A percentile compares a stretch with the other conserved stretches of the same genome.
Conservation (phyloP, 2,113 vertebrate species). For the Salvelinus fontinalis region DNA sequence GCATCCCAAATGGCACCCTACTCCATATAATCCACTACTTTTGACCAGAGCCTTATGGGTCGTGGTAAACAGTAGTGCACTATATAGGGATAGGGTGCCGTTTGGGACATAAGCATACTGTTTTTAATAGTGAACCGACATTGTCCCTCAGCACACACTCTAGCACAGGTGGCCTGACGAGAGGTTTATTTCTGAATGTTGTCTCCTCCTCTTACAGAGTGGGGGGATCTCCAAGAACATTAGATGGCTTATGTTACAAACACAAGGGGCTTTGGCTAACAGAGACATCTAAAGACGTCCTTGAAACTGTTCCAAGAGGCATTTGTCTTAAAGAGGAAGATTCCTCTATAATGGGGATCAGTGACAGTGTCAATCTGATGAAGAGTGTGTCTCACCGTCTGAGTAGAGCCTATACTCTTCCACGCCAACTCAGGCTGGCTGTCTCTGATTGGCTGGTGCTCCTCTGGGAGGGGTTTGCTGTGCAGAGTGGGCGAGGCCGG, state of each 20-base stretch:
- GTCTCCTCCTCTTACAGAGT: slow-evolving; percentile 59
- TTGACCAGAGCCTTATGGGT: too few species aligned
- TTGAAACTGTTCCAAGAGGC: slow-evolving; percentile 62
- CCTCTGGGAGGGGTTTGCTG: slow-evolving; percentile 79
- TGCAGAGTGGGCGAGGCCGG: slow-evolving; percentile 78
- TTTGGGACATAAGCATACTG: too few species aligned
- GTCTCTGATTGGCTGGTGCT: slow-evolving; percentile 81
- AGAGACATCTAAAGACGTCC: slow-evolving; percentile 66
- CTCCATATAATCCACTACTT: too few species aligned
- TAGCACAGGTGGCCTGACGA: slow-evolving; percentile 60
- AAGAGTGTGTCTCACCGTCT: slow-evolving; percentile 78
- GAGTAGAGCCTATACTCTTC: slow-evolving; percentile 83
- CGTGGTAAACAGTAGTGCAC: too few species aligned
- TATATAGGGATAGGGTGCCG: too few species aligned
- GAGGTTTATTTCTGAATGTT: slow-evolving; percentile 56
- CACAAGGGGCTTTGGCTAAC: slow-evolving; percentile 68
- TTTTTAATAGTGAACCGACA: slow-evolving; percentile 31
- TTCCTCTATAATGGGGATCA: slow-evolving; percentile 60
- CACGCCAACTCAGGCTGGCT: slow-evolving; percentile 84
- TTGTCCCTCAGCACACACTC: slow-evolving; percentile 68
- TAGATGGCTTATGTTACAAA: slow-evolving; percentile 71
- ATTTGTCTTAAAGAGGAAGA: slow-evolving; percentile 62
- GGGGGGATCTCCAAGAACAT: slow-evolving; percentile 59
- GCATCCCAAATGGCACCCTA: too few species aligned
- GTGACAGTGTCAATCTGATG: slow-evolving; percentile 44